Evolutionary conservation across 1,140 invertebrate species (phyloP), one percentile per base, ranked within the genome.

Genomic region (Helicoverpa armigera): DNA sequence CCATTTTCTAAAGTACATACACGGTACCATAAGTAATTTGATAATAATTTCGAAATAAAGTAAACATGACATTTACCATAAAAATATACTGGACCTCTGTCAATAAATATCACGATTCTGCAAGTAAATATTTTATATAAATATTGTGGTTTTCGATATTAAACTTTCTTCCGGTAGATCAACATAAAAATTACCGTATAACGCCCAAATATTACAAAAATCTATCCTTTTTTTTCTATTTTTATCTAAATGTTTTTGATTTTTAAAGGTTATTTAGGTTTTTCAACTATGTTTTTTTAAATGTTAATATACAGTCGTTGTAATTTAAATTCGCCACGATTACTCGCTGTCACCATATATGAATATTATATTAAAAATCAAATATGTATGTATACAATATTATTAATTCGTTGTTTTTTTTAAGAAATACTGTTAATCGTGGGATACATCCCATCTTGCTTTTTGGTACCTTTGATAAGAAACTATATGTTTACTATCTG

Each of bases 291-390:
- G 14, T 58, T 13, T 56, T 77, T 43, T 77, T 16, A n/a, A n/a
- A 54, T 54, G 60, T 61, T 63, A 63, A 58, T 61, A 51, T 65
- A 80, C 69, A 63, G 78, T 80, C 78, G 78, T 80, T 80, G 78
- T 80, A 43, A 73, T 73, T 12, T 80, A 80, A 80, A 80, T 80
- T 80, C 78, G 78, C 54, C 56, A 56, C 73, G 54, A 63, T 29
- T 61, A 16, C 63, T 51, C 48, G 7, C 10, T 53, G 48, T n/a
- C 18, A 69, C n/a, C 11, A 23, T 18, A 54, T 51, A 69, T 29
- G 31, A 23, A 78, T 67, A 69, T 31, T 3, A 48, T 67, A 54
- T 43, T 69, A 48, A 58, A 58, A 58, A 67, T 53, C 29, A 18
- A 53, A 29, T 56, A 12, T 29, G n/a, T 75, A 78, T 29, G 9